A percentile compares a stretch with the other conserved stretches of the same genome.
These are phyloP conservation scores for Isichthys henryi DNA, from an alignment of 2,113 vertebrate genomes.

Conservation along the genomic window DNA sequence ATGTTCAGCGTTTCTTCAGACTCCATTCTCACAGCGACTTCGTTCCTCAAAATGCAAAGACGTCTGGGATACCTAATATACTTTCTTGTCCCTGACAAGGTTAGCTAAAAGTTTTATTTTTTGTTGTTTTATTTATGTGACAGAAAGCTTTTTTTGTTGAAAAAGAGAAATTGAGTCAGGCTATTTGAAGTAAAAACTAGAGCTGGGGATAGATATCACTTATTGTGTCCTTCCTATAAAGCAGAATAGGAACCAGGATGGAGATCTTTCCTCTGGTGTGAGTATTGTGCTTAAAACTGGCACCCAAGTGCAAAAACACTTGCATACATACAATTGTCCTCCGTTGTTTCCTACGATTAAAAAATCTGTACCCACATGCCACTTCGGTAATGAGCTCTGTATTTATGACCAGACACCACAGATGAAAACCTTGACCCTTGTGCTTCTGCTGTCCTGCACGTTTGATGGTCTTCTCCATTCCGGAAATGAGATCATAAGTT, in stretches of 20 bases:
- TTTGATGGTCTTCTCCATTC: background rate
- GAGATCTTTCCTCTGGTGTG: slow-evolving; percentile 24
- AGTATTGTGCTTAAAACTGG: slow-evolving; percentile 31
- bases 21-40: background rate
- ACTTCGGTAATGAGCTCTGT: slow-evolving; percentile 35
- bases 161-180: slow-evolving; percentile 32
- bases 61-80: slow-evolving; percentile 25
- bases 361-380: slow-evolving; percentile 27
- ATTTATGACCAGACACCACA: slow-evolving; percentile 28
- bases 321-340: background rate
- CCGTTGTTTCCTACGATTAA: slow-evolving; percentile 12
- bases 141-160: slow-evolving; percentile 12
- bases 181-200: slow-evolving; percentile 25
- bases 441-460: background rate
- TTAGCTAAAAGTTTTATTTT: slow-evolving; percentile 21
- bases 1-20: background rate
- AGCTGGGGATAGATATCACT: background rate
- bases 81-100: slow-evolving; percentile 16
- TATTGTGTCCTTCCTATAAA: slow-evolving; percentile 29
- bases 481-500: background rate
- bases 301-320: slow-evolving; percentile 21
- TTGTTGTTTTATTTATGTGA: background rate
- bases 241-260: slow-evolving; percentile 8
- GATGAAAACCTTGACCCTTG: slow-evolving; percentile 32
- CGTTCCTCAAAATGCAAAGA: background rate